Evolutionary conservation across 2,797 vertebrate species (phyloP), one percentile per base, ranked within the genome.

Genomic region (Gallinago stenura): DNA sequence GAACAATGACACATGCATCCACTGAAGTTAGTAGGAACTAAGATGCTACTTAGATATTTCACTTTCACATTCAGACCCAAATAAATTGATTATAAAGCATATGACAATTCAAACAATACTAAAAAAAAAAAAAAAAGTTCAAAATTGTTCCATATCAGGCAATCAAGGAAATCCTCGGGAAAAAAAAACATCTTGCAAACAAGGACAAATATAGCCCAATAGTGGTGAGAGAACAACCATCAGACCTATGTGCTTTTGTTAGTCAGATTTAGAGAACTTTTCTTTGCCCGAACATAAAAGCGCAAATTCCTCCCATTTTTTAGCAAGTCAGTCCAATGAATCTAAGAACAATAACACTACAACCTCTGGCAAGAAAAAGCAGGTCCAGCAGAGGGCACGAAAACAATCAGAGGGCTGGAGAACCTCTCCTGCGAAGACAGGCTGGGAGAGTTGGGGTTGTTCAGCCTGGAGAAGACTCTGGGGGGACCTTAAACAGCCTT

Each of bases 181-280:
- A 56, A 51, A 83, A 0, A 8, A 0, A 2, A 2, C 6, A 9
- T 33, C n/a, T 73, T 31, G 9, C 39, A 56, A 80, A 71, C 6
- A 65, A 56, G 19, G 25, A 72, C 0, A 5, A 65, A n/a, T 16
- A 53, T 10, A 68, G 16, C 6, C 15, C 7, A 70, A 0, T 1
- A 39, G 25, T 6, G 28, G 9, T 25, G 28, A 81, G 12, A 20
- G 10, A 84, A 35, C 9, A 53, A 4, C 11, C 41, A 3, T 20
- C 13, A 51, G 30, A 78, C 19, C 6, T 5, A 6, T 3, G 12
- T n/a, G 8, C 10, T 80, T 85, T 70, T 70, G 11, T 48, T 69
- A 82, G 26, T 39, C 54, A 85, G 53, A 43, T 54, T 39, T 39
- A 19, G 35, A 48, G 57, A 45, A 31, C 17, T 77, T 65, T 45